Evolutionary conservation across 1,140 invertebrate genomes (phyloP).

Genomic region (Coptotermes formosanus): DNA sequence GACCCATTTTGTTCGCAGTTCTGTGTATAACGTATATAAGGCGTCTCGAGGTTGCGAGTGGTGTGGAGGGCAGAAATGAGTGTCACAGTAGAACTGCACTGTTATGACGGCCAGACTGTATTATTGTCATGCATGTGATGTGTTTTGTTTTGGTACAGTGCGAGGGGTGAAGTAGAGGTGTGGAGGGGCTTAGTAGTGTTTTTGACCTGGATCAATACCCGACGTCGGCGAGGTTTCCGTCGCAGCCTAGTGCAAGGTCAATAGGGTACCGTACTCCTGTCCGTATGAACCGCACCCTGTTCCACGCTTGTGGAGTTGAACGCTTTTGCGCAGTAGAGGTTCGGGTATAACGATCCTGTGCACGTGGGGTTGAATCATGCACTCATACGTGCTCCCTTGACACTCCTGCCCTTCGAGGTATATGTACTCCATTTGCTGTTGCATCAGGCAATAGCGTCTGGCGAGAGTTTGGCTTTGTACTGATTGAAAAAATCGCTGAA

Average conservation of each 20-base stretch:
- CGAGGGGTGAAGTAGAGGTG: neutral
- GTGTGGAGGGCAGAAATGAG: no score
- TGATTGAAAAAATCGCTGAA: neutral
- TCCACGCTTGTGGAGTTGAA: neutral
- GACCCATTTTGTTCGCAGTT: no score
- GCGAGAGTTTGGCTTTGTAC: neutral
- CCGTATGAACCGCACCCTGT: neutral
- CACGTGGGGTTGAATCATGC: neutral
- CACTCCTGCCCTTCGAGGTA: neutral
- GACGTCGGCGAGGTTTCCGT: neutral
- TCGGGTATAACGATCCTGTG: neutral
- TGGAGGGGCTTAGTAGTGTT: neutral
- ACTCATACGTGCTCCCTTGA: neutral
- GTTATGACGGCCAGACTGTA: neutral
- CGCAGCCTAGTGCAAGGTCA: neutral
- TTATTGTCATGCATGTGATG: neutral
- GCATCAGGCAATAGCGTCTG: neutral
- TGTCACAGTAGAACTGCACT: neutral
- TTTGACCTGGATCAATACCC: constrained; percentile 15
- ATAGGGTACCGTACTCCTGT: neutral
- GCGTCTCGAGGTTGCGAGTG: no score
- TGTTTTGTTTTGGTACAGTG: neutral
- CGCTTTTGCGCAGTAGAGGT: neutral
- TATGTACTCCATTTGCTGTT: neutral
- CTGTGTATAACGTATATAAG: no score